Percentiles rank a stretch among this genome's conserved stretches.
These are phyloP conservation scores for Caenorhabditis sinica DNA, from an alignment of 2,888 invertebrate genomes.

Conservation along the genomic window DNA sequence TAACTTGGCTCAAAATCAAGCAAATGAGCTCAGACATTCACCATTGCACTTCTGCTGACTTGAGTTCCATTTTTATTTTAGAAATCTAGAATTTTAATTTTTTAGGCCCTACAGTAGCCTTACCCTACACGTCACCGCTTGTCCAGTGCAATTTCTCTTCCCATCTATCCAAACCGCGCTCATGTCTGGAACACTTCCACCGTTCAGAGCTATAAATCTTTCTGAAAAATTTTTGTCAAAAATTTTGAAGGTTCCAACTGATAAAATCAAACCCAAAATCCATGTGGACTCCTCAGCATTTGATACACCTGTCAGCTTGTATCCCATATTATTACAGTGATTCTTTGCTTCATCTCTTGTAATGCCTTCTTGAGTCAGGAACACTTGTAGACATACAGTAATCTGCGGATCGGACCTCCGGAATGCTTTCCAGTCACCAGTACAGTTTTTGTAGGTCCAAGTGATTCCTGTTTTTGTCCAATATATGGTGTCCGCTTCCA, in stretches of 20 bases:
- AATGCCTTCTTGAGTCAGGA: not conserved
- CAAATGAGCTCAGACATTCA: no score
- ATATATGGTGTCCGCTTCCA: not conserved
- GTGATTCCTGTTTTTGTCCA: not conserved
- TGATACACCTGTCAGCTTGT: not conserved
- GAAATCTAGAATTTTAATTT: no score
- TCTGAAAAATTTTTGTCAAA: no score
- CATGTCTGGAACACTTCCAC: no score
- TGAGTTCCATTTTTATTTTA: no score
- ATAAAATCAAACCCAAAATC: not conserved
- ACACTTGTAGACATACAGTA: slow-evolving; percentile 8
- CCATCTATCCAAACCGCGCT: slow-evolving; percentile 1
- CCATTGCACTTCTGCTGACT: no score
- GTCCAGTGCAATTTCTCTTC: not conserved
- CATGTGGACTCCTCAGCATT: not conserved
- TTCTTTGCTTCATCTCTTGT: not conserved
- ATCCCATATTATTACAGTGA: not conserved
- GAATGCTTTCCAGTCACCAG: slow-evolving; percentile 13
- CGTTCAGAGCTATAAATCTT: no score
- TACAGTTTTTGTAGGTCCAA: not conserved
- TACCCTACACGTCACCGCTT: not conserved
- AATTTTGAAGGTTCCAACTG: no score
- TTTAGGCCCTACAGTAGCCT: no score
- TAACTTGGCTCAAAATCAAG: no score
- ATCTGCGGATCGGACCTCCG: not conserved